These are phyloP conservation scores for Epinephelus lanceolatus DNA, from an alignment of 2,113 vertebrate species.

Conservation along the genomic window DNA sequence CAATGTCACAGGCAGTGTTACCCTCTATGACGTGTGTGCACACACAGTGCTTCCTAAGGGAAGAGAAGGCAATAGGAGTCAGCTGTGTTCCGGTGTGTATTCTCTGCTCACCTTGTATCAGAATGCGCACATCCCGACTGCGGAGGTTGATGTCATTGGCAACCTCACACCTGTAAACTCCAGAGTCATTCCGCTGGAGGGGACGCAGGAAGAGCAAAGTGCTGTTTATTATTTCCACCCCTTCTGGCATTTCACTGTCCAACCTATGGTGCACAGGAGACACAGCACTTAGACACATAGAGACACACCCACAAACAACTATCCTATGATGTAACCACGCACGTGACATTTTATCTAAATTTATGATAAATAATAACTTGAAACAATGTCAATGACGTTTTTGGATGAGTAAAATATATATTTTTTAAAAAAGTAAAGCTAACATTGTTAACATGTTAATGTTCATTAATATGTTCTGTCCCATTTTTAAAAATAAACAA, in stretches of 20 bases:
- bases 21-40: conserved; percentile 58
- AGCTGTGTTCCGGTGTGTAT: conserved; percentile 52
- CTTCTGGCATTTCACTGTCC: conserved; percentile 94
- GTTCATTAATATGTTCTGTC: too few species aligned
- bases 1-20: conserved; percentile 67
- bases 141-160: conserved; percentile 93
- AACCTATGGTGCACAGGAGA: conserved; percentile 82
- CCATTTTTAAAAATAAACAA: too few species aligned
- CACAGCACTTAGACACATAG: conserved; percentile 13
- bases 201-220: conserved; percentile 93
- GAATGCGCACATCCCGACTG: conserved; percentile 92
- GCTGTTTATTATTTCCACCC: conserved; percentile 90
- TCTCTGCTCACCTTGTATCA: conserved; percentile 92
- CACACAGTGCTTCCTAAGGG: conserved; percentile 64
- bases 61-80: conserved; percentile 64
- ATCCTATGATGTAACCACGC: neutral
- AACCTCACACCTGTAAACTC: conserved; percentile 95
- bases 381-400: conserved; percentile 13
- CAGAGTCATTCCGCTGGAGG: conserved; percentile 93
- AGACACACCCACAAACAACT: neutral
- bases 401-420: neutral
- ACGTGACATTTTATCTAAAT: neutral
- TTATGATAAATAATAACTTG: neutral
- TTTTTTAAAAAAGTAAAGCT: neutral
- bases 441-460: neutral